A percentile compares a stretch with the other conserved stretches of the same genome.
These are phyloP conservation scores for Anastatus disparis DNA, from an alignment of 1,140 invertebrate genomes.

Conservation along the genomic window DNA sequence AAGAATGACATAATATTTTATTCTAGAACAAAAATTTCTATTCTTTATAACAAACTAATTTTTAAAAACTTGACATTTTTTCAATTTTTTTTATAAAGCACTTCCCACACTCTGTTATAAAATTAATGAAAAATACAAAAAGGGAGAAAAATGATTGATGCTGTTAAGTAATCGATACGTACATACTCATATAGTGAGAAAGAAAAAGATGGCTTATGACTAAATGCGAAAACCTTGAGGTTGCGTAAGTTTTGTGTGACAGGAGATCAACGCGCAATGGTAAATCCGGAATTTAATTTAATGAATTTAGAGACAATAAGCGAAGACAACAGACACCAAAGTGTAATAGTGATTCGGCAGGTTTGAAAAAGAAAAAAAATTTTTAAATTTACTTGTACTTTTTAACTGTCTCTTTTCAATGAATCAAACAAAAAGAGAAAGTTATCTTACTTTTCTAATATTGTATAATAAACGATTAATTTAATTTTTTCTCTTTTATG, in stretches of 20 bases:
- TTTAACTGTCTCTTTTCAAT: background rate
- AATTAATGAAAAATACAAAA: no score
- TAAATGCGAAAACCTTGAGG: constrained; percentile 16
- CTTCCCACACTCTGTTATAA: no score
- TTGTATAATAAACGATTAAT: background rate
- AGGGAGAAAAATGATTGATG: no score
- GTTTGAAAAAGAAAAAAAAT: constrained; percentile 1
- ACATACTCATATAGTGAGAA: no score
- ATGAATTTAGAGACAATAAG: constrained; percentile 7
- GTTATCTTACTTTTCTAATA: background rate
- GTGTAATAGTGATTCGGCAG: constrained; percentile 8
- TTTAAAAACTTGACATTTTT: no score
- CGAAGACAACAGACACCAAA: background rate
- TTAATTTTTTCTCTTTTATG: background rate
- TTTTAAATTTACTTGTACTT: no score
- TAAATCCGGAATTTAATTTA: background rate
- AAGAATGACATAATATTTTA: no score
- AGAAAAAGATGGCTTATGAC: background rate
- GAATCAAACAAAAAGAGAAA: constrained; percentile 16
- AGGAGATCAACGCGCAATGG: background rate
- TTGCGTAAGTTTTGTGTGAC: constrained; percentile 26
- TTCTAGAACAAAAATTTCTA: no score
- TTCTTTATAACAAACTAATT: no score
- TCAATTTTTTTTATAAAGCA: no score
- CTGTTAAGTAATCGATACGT: no score